These are phyloP conservation scores for Melanogrammus aeglefinus DNA, from an alignment of 2,797 vertebrate species.

Conservation along the genomic window DNA sequence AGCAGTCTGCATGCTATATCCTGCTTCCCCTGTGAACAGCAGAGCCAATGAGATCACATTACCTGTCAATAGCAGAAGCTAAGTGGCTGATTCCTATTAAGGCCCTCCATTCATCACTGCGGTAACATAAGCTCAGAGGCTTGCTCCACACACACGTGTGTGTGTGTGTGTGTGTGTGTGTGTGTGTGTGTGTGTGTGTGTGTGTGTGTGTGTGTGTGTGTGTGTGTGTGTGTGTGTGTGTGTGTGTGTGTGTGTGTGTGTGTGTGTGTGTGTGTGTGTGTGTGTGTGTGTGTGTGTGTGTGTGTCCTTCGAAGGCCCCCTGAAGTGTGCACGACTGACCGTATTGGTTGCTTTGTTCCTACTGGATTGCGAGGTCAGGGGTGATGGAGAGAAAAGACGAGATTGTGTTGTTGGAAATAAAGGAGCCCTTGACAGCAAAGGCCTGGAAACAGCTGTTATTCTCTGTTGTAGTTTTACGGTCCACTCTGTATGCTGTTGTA, in stretches of 20 bases:
- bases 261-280: background rate
- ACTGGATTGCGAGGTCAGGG: background rate
- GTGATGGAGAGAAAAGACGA: background rate
- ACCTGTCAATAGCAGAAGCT: constrained; percentile 58
- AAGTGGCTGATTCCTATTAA: constrained; percentile 61
- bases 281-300: background rate
- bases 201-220: background rate
- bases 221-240: background rate
- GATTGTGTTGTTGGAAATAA: background rate
- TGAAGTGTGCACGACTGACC: background rate
- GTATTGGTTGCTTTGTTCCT: background rate
- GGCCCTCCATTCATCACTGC: constrained; percentile 38
- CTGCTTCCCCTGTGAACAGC: constrained; percentile 25
- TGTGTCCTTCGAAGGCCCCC: background rate
- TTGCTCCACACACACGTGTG: background rate
- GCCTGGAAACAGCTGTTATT: background rate
- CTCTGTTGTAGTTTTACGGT: background rate
- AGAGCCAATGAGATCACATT: constrained; percentile 48
- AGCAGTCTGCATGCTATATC: constrained; percentile 13
- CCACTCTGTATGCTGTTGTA: background rate
- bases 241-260: background rate
- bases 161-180: background rate
- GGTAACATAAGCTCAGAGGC: constrained; percentile 44
- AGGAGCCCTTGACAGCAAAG: background rate
- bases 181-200: background rate